These are phyloP conservation scores for Yponomeuta malinellus DNA, from an alignment of 2,888 invertebrate species.

Conservation along the genomic window DNA sequence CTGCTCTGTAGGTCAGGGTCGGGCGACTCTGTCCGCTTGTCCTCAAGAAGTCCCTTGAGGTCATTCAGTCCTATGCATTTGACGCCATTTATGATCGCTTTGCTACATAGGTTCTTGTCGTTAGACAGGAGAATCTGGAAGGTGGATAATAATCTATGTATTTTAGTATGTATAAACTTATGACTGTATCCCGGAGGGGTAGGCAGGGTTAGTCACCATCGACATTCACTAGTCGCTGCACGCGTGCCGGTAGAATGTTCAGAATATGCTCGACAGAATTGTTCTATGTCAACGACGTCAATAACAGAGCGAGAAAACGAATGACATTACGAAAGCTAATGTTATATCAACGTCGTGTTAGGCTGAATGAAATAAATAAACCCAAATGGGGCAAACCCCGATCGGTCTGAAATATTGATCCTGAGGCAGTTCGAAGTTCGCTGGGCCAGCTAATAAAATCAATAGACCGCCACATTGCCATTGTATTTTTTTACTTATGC, in stretches of 20 bases:
- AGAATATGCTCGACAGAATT: too few species aligned
- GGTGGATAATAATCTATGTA: neutral
- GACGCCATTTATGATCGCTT: slow-evolving; percentile 68
- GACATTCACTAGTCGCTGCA: too few species aligned
- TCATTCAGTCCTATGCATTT: slow-evolving; percentile 38
- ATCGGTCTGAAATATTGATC: too few species aligned
- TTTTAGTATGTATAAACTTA: neutral
- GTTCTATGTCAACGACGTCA: too few species aligned
- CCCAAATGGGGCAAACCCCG: neutral
- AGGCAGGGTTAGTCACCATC: too few species aligned
- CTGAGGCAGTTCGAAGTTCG: too few species aligned
- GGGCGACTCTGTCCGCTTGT: slow-evolving; percentile 30
- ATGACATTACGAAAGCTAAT: neutral
- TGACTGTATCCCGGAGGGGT: too few species aligned
- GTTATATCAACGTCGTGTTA: neutral
- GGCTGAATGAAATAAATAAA: neutral
- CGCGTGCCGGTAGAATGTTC: too few species aligned
- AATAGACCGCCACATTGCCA: too few species aligned
- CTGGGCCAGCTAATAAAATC: too few species aligned
- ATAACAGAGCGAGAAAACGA: too few species aligned
- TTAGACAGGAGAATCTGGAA: slow-evolving; percentile 75
- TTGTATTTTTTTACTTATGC: too few species aligned
- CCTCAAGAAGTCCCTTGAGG: slow-evolving; percentile 35
- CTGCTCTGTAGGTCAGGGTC: slow-evolving; percentile 35
- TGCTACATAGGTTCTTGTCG: slow-evolving; percentile 76